Evolutionary conservation across 2,888 invertebrate genomes (phyloP), one percentile per base, ranked within the genome.

Genomic region (Scrobipalpa atriplicella): DNA sequence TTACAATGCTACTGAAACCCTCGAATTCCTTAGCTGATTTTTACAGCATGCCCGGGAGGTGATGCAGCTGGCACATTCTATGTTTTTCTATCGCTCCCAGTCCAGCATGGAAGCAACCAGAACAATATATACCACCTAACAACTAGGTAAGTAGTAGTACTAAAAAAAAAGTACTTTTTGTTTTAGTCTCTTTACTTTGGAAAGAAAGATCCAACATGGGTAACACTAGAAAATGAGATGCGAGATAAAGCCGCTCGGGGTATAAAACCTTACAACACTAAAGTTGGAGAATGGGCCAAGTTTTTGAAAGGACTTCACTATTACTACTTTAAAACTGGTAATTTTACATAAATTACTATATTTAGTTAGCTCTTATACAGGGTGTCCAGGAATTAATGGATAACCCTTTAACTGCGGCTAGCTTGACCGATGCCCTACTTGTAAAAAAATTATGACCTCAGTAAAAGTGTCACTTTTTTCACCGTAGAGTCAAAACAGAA

Each of bases 211-310:
- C 90, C 89, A 69, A 84, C 87, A 76, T 92, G 92, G 92, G 81
- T 86, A 68, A 84, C 79, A 70, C 76, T 92, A 71, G 91, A 91
- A 75, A 80, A 75, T 36, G 90, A 90, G 78, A 91, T 92, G 92
- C 72, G 74, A 69, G 73, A 80, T 72, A 87, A 87, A 64, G 21
- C 77, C 16, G 78, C 79, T 13, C 85, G 76, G 2, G 52, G 52
- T 18, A 21, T 21, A 21, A 90, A 90, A 75, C 90, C 91, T 1
- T 91, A 90, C 68, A 92, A 92, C 67, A 80, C 86, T 69, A 85
- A 80, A 82, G 92, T 91, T 2, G 90, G 89, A 58, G 67, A 75
- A 16, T 92, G 92, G 92, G 79, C 90, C 76, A 72, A 41, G 80
- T 72, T 91, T n/a, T 2, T 58, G 62, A 87, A 70, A 69, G 90